Conservation (phyloP, 1,140 invertebrate species). For the Holcopasites calliopsidis region DNA sequence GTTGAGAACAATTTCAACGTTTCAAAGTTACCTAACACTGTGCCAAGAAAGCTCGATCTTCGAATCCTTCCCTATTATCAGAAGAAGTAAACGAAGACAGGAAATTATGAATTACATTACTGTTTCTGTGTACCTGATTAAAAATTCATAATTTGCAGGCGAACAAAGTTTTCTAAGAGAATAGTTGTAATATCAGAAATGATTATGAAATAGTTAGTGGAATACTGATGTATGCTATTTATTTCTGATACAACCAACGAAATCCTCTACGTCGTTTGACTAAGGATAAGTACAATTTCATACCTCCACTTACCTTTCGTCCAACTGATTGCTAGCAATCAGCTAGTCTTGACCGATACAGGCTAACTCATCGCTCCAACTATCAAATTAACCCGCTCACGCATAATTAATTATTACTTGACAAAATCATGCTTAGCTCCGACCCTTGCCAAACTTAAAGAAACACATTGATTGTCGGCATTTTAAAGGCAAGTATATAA, state of each 20-base stretch:
- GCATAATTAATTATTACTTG: no score
- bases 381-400: no score
- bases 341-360: no score
- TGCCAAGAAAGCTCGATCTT: conserved; percentile 24
- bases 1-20: neutral
- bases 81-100: neutral
- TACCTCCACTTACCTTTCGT: neutral
- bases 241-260: conserved; percentile 12
- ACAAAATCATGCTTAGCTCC: neutral
- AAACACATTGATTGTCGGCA: neutral
- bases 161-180: neutral
- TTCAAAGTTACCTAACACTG: conserved; percentile 4
- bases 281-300: neutral
- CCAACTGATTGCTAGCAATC: neutral
- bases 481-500: neutral
- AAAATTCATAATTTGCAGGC: conserved; percentile 27
- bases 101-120: conserved; percentile 24
- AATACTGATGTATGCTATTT: neutral
- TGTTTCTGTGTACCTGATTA: conserved; percentile 52
- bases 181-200: neutral
- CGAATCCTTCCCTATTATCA: neutral
- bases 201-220: neutral
- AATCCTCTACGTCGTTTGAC: neutral
- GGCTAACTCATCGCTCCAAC: no score
- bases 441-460: neutral